phyloP scores from a whole-genome alignment of 2,888 invertebrate species.

The Pristionchus fissidentatus region DNA sequence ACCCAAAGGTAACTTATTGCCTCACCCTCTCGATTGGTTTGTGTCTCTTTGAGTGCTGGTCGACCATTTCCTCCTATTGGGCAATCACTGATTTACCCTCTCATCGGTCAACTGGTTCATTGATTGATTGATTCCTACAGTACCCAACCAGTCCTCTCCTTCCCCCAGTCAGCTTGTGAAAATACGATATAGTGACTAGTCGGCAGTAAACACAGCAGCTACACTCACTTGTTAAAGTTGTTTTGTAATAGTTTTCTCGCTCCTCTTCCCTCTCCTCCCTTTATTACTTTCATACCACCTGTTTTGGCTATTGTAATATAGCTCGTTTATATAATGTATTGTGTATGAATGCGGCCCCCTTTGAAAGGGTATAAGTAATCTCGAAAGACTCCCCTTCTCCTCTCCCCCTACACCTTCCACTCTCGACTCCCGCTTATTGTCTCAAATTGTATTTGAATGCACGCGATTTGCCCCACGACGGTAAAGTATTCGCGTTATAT shows the following conservation, averaged over 20 bases:
- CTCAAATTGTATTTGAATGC: constrained; percentile 18
- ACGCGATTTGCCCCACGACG: constrained; percentile 12
- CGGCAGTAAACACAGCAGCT: background rate
- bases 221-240: constrained; percentile 25
- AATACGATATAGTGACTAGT: constrained; percentile 25
- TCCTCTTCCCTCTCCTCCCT: background rate
- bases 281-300: no score
- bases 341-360: constrained; percentile 15
- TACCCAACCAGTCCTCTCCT: background rate
- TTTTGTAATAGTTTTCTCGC: background rate
- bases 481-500: constrained; percentile 21
- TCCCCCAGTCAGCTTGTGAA: constrained; percentile 18
- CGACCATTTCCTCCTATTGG: background rate
- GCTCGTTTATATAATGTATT: constrained; percentile 4
- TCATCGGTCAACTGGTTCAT: constrained; percentile 9
- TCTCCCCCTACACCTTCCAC: background rate
- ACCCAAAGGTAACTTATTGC: constrained; percentile 13
- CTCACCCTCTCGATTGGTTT: background rate
- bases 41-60: constrained; percentile 9
- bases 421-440: background rate
- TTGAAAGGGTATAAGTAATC: constrained; percentile 42
- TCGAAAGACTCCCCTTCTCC: no score
- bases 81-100: constrained; percentile 21
- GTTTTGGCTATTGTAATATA: constrained; percentile 4
- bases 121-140: background rate